Evolutionary conservation across 2,113 vertebrate genomes (phyloP).

Genomic region (Oryzias javanicus): DNA sequence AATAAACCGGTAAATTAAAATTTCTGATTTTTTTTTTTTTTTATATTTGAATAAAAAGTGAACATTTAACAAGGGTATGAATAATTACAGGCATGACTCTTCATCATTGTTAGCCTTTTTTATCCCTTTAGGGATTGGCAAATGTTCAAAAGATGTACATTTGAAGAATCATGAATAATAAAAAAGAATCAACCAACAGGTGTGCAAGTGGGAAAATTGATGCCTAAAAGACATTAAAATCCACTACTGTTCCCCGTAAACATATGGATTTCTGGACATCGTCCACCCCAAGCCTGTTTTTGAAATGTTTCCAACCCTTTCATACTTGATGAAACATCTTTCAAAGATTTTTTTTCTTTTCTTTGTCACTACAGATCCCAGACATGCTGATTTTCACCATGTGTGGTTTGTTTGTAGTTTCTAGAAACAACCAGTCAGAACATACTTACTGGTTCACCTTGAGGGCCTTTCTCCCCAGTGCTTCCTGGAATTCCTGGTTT

Average conservation of each 20-base stretch:
- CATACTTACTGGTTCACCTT: constrained; percentile 87
- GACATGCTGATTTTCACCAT: background rate
- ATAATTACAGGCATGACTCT: no score
- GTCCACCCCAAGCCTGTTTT: background rate
- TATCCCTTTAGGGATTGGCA: constrained; percentile 19
- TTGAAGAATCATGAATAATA: constrained; percentile 20
- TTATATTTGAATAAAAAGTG: no score
- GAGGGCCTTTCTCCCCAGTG: constrained; percentile 82
- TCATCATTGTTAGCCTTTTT: constrained; percentile 23
- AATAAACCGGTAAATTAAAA: no score
- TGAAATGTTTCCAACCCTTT: background rate
- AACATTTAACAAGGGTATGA: no score
- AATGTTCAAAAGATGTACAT: constrained; percentile 39
- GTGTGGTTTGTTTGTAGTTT: constrained; percentile 1
- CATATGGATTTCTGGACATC: background rate
- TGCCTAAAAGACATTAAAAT: background rate
- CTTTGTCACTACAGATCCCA: constrained; percentile 2
- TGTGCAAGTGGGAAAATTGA: constrained; percentile 2
- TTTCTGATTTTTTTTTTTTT: no score
- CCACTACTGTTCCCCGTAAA: background rate
- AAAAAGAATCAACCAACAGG: constrained; percentile 8
- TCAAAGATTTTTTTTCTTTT: background rate
- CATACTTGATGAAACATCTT: background rate
- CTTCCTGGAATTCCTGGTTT: constrained; percentile 80
- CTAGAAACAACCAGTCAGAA: constrained; percentile 6